Conservation (phyloP, 2,113 vertebrate genomes). For the Pyrgilauda ruficollis region DNA sequence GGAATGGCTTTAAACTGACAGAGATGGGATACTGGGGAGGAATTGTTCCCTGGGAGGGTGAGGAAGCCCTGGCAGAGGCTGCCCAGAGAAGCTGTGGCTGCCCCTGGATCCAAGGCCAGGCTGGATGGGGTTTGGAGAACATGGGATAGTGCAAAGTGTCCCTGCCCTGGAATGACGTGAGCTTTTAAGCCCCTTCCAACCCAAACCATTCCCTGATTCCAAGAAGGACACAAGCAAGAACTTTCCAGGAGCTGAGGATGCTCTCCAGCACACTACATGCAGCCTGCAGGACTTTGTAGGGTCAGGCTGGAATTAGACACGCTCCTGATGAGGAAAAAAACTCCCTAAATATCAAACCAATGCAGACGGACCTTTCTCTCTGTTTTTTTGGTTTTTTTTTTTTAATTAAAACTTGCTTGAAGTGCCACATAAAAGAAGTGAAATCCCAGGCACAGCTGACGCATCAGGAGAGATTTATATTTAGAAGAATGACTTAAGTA, state of each 20-base stretch:
- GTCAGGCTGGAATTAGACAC: background rate
- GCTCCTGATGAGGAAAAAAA: background rate
- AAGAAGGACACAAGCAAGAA: background rate
- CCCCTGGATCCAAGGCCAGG: background rate
- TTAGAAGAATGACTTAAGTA: background rate
- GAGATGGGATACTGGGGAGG: background rate
- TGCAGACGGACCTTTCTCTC: background rate
- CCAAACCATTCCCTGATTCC: background rate
- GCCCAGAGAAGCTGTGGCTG: background rate
- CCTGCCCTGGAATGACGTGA: background rate
- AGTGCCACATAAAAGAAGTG: constrained; percentile 20
- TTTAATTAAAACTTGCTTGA: constrained; percentile 21
- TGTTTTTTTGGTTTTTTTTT: background rate
- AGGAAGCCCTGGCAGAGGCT: rapidly evolving
- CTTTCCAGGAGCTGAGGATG: background rate
- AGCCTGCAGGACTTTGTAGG: background rate
- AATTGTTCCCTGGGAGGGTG: rapidly evolving
- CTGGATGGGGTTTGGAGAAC: rapidly evolving
- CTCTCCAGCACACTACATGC: background rate
- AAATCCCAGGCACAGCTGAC: background rate
- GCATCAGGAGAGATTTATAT: background rate
- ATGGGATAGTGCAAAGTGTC: rapidly evolving
- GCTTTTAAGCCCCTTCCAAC: background rate
- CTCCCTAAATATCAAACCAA: background rate
- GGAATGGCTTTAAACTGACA: background rate